Percentiles rank a stretch among this genome's conserved stretches.
phyloP scores from a whole-genome alignment of 2,888 invertebrate species.

The Tinea pellionella region DNA sequence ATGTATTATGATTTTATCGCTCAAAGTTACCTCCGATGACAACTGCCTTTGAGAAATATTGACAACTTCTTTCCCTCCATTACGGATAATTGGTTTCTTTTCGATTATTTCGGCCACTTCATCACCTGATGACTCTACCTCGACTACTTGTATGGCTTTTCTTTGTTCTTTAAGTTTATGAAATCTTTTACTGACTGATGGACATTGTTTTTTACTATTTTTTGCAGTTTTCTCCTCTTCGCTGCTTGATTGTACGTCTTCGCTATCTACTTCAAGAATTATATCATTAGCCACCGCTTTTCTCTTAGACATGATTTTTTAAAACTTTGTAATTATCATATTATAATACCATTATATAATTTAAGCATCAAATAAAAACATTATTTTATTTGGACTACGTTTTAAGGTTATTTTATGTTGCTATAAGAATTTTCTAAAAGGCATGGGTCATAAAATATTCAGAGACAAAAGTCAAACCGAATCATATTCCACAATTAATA shows the following conservation, averaged over 20 bases:
- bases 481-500: too few relatives aligned
- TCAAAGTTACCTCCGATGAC: conserved; percentile 21
- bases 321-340: neutral
- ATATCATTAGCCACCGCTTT: conserved; percentile 55
- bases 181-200: neutral
- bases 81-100: conserved; percentile 21
- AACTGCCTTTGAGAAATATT: neutral
- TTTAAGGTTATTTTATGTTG: neutral
- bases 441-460: too few relatives aligned
- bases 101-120: neutral
- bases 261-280: conserved; percentile 63
- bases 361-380: conserved; percentile 11
- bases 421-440: neutral
- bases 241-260: conserved; percentile 55
- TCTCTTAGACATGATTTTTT: conserved; percentile 48
- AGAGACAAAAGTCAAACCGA: too few relatives aligned
- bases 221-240: conserved; percentile 30
- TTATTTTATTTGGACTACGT: neutral
- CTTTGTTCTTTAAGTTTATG: neutral
- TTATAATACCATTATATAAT: conserved; percentile 12
- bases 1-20: conserved; percentile 22
- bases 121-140: conserved; percentile 28
- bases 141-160: conserved; percentile 25
- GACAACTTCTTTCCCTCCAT: conserved; percentile 49
- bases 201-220: neutral